These are phyloP conservation scores for Cuculus canorus DNA, from an alignment of 2,797 vertebrate species.

Conservation along the genomic window DNA sequence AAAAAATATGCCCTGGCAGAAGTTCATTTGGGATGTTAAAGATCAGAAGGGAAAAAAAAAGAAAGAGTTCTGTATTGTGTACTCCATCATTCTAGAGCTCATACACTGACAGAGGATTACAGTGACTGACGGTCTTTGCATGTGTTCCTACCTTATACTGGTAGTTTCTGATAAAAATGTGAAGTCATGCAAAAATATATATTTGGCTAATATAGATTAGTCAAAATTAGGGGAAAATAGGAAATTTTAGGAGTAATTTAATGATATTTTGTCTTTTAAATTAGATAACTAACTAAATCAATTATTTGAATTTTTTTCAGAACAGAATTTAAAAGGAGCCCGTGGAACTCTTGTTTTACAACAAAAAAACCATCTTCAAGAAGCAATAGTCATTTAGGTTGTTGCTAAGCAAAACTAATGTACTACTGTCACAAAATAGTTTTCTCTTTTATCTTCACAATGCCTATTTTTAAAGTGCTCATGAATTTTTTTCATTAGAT, in stretches of 20 bases:
- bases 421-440: neutral
- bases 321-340: neutral
- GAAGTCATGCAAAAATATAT: neutral
- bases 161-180: neutral
- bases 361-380: neutral
- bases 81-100: neutral
- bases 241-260: neutral
- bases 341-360: neutral
- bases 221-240: neutral
- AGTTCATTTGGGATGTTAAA: neutral
- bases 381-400: neutral
- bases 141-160: neutral
- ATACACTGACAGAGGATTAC: fast-evolving
- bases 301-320: neutral
- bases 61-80: neutral
- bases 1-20: neutral
- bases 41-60: neutral
- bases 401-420: neutral
- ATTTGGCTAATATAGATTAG: neutral
- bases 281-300: neutral
- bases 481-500: neutral
- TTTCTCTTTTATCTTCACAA: neutral
- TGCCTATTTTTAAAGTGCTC: neutral
- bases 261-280: neutral
- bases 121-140: neutral